These are phyloP conservation scores for Diaprepes abbreviatus DNA, from an alignment of 2,888 invertebrate genomes.

Conservation along the genomic window DNA sequence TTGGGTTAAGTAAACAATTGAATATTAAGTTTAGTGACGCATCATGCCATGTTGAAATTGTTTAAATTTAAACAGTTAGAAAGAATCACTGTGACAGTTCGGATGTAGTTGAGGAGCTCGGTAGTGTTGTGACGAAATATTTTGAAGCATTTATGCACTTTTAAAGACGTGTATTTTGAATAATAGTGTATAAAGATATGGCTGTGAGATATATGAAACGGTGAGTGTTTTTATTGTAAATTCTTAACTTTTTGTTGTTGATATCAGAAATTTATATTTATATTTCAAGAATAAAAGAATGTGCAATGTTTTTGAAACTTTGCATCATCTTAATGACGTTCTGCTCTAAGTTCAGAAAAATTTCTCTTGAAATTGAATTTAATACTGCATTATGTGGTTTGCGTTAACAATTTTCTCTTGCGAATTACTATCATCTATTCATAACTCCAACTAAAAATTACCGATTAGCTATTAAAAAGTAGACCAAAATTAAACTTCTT, in stretches of 20 bases:
- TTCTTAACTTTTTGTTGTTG: not conserved
- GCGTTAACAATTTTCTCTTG: no score
- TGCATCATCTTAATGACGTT: no score
- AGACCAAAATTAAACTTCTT: no score
- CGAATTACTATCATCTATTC: no score
- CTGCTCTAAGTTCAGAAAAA: no score
- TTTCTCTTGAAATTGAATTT: no score
- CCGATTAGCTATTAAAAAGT: no score
- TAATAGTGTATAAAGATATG: slow-evolving; percentile 6
- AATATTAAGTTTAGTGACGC: slow-evolving; percentile 15
- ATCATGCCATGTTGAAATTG: slow-evolving; percentile 18
- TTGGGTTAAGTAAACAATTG: slow-evolving; percentile 19
- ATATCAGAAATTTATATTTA: no score
- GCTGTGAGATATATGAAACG: slow-evolving; percentile 37
- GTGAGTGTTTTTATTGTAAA: slow-evolving; percentile 16
- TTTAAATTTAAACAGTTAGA: slow-evolving; percentile 24
- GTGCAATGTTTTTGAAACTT: no score
- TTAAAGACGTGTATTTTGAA: not conserved
- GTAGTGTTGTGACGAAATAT: not conserved
- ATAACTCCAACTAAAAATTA: no score
- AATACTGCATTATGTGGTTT: no score
- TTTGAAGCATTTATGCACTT: not conserved
- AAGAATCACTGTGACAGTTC: slow-evolving; percentile 4
- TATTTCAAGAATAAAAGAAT: no score
- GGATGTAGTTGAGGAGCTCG: slow-evolving; percentile 9